Base-by-base conservation (phyloP, 37 sponge, comb jelly and placozoan species). In the Halichondria panicea region DNA sequence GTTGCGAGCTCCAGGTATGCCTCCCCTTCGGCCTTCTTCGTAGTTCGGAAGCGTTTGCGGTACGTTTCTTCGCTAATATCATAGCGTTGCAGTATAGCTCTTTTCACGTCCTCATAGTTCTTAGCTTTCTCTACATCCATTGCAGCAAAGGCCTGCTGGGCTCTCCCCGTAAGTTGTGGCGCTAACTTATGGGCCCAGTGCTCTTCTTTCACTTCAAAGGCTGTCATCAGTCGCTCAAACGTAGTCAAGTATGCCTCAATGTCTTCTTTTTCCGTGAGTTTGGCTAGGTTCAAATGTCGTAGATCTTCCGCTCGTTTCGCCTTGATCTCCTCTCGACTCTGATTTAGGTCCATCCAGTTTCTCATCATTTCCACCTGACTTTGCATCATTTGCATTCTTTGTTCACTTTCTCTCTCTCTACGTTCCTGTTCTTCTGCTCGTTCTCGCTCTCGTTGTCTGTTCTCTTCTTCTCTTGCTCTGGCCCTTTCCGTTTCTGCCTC, bases 11-110 rank as follows among this genome's bases (percentile, higher is more conserved):
- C 79, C 9, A 62, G 52, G 42, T 70, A 38, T 4, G 79, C 34
- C 46, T 85, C 85, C 24, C 55, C 85, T 19, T 22, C 46, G 46
- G 71, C 78, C 71, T 35, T 44, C 57, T 32, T 43, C 13, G 53
- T 21, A 0, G 41, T 34, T 1, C 72, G 70, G 33, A 85, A 78
- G 11, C 66, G 48, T 58, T 71, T 66, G 9, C 72, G 70, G 35
- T 78, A 72, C 35, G 43, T 78, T 66, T 85, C 73, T 32, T 48
- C 66, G n/a, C 25, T 50, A 12, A 81, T 73, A 34, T 81, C 55
- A 63, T 81, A 81, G 38, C 57, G 33, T 72, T 63, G 37, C 54
- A 77, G 5, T 8, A 66, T 66, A 15, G 78, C 78, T 27, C n/a
- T 45, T 35, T 76, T 76, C 37, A 76, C 48, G 19, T 43, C 30